phyloP scores from a whole-genome alignment of 2,113 vertebrate species.

The Galbula dea region DNA sequence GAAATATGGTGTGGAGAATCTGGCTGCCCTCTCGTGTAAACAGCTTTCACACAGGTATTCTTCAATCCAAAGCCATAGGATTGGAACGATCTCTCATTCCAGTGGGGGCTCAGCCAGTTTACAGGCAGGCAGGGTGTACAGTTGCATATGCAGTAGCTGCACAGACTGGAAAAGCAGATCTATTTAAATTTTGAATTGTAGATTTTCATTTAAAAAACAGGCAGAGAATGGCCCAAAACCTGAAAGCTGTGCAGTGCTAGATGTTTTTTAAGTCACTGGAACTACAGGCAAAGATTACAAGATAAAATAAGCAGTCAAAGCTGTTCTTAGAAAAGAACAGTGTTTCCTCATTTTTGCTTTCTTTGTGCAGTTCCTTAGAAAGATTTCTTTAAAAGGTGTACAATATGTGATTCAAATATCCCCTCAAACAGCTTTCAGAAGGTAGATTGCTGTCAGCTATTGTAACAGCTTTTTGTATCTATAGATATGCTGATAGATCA shows the following conservation, averaged over 20 bases:
- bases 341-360: not conserved
- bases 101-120: not conserved
- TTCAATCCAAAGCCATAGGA: not conserved
- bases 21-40: not conserved
- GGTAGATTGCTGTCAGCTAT: not conserved
- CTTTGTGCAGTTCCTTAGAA: not conserved
- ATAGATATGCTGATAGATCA: not conserved
- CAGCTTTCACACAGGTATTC: not conserved
- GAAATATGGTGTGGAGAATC: not conserved
- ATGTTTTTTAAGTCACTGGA: not conserved
- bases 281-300: not conserved
- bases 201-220: not conserved
- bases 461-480: not conserved
- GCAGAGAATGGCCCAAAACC: not conserved
- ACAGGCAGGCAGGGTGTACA: not conserved
- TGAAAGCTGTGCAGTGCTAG: not conserved
- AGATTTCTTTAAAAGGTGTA: fast-evolving
- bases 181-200: not conserved
- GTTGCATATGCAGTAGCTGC: not conserved
- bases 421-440: not conserved
- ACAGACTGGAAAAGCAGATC: not conserved
- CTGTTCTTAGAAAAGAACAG: not conserved
- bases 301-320: not conserved
- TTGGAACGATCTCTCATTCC: not conserved
- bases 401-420: not conserved